These are phyloP conservation scores for Psilanteris sp. DNA, from an alignment of 1,140 invertebrate genomes.

Conservation along the genomic window DNA sequence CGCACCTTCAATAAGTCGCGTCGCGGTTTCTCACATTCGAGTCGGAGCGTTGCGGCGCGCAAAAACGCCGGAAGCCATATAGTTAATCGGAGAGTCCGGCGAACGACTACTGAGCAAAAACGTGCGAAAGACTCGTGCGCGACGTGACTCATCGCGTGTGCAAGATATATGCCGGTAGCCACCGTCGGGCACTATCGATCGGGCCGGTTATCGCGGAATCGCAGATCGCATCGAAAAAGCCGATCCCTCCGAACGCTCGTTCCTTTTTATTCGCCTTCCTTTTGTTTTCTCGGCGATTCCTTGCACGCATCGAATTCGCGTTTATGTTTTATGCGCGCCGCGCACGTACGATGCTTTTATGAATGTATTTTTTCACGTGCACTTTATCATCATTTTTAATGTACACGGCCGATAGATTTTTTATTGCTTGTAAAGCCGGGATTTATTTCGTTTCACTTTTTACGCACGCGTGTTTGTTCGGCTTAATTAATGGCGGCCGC, in stretches of 20 bases:
- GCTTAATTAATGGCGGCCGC: conserved; percentile 24
- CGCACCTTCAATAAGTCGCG: no score
- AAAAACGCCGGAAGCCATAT: conserved; percentile 69
- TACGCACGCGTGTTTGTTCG: conserved; percentile 10
- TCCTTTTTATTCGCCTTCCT: conserved; percentile 13
- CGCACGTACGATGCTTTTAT: conserved; percentile 17
- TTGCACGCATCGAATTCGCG: conserved; percentile 44
- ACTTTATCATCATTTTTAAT: conserved; percentile 29
- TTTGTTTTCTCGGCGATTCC: conserved; percentile 36
- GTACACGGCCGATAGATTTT: conserved; percentile 12
- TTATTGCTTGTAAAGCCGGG: conserved; percentile 29
- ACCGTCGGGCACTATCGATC: conserved; percentile 34
- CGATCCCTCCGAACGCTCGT: conserved; percentile 22
- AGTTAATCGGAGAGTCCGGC: conserved; percentile 68
- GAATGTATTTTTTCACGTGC: conserved; percentile 19
- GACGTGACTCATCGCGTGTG: conserved; percentile 66
- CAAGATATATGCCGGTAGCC: conserved; percentile 51
- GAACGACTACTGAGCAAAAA: conserved; percentile 67
- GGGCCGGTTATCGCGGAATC: conserved; percentile 44
- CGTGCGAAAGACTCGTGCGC: conserved; percentile 69
- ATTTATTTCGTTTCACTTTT: conserved; percentile 20
- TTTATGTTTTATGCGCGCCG: conserved; percentile 29
- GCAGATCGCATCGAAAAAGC: conserved; percentile 41
- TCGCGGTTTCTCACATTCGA: conserved; percentile 39
- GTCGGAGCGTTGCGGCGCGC: conserved; percentile 11